Percentiles rank a stretch among this genome's conserved stretches.
Conservation (phyloP, 1,140 invertebrate species). For the Leptinotarsa lineolata region DNA sequence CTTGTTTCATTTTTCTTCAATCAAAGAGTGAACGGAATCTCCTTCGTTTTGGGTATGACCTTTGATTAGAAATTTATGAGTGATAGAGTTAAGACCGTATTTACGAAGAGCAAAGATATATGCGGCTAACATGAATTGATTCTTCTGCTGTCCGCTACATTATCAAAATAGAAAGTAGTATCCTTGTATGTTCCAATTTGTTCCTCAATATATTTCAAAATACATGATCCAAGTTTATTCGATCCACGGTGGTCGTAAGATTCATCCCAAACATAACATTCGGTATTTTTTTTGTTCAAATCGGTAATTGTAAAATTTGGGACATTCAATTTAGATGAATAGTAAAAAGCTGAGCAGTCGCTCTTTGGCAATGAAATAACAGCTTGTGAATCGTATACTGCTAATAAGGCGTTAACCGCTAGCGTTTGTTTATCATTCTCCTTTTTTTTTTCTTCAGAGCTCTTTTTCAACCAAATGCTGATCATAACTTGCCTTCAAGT, state of each 20-base stretch:
- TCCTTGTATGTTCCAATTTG: not conserved
- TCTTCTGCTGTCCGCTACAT: slow-evolving; percentile 39
- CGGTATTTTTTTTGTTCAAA: not conserved
- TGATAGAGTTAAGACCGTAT: slow-evolving; percentile 48
- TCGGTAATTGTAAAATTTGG: not conserved
- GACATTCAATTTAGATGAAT: not conserved
- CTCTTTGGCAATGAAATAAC: not conserved
- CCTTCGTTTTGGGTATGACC: slow-evolving; percentile 56
- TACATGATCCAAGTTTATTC: not conserved
- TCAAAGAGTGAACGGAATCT: slow-evolving; percentile 50
- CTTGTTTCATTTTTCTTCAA: no score
- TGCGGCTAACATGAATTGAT: slow-evolving; percentile 44
- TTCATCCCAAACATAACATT: not conserved
- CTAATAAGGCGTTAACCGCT: not conserved
- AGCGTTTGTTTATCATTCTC: not conserved
- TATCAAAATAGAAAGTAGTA: slow-evolving; percentile 41
- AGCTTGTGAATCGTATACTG: not conserved
- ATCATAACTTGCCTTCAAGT: slow-evolving; percentile 34
- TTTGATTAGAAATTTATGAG: slow-evolving; percentile 53
- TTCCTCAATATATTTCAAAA: not conserved
- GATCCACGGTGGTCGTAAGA: not conserved
- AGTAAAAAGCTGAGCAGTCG: not conserved
- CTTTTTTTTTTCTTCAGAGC: no score
- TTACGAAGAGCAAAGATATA: slow-evolving; percentile 49
- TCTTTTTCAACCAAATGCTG: slow-evolving; percentile 48